Base-by-base conservation (phyloP, 2,113 vertebrate species). In the Hypomesus transpacificus region DNA sequence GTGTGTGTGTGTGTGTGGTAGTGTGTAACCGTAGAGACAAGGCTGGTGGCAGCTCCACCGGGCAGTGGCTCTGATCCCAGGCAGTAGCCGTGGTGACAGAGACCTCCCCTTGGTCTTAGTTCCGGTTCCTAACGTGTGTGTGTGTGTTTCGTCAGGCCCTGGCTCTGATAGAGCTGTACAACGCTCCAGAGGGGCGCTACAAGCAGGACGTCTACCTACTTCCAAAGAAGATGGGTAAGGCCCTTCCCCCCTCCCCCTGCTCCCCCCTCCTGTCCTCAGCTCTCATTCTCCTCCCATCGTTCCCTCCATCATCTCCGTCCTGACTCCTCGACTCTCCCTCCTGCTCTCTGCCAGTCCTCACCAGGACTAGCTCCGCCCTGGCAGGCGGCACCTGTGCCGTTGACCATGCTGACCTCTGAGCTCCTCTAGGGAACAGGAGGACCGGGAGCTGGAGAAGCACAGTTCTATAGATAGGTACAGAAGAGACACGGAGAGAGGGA, bases 181-280 rank as follows among this genome's bases (percentile, higher is more conserved):
- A 98, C 4, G 96, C 96, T 63, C 96, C 96, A 0, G 96, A 98
- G 76, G 96, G 95, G 71, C 95, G 96, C 80, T 98, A 98, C 91
- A 98, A 98, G 76, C 96, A 98, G 79, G 96, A 98, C 24, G 96
- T 98, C 59, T 98, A 98, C 89, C 86, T 98, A 83, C 90, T 97
- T 85, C 96, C 96, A n/a, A 98, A 98, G 85, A 97, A 98, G 87
- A 98, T 98, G 95, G 96, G 96, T 98, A 90, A 91, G 91, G 71
- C 34, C 50, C 39, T 5, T 7, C 34, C 18, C 58, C 4, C 2
- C 31, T 4, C 63, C 0, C 26, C 62, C 11, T 65, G 3, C 56
- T 22, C 6, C 63, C 0, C 26, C 62, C 11, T 65, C 13, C 56
- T 22, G 3, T 31, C 3, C 24, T n/a, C 11, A 57, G 18, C 24